phyloP scores from a whole-genome alignment of 2,797 vertebrate genomes.

The Triplophysa yarkandensis region DNA sequence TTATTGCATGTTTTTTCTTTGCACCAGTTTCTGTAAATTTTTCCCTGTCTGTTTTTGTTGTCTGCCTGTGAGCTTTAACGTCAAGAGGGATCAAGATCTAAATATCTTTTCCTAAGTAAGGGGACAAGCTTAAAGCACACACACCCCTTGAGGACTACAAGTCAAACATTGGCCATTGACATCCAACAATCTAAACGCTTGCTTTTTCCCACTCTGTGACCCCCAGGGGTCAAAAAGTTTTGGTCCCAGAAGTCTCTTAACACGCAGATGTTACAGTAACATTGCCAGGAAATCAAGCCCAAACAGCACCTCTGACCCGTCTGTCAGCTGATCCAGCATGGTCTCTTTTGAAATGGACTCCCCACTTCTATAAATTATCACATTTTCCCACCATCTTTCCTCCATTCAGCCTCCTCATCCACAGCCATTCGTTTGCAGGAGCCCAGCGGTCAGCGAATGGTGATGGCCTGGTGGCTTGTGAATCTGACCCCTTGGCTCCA shows the following conservation, averaged over 20 bases:
- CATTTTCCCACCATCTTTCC: conserved; percentile 91
- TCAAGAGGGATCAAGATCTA: conserved; percentile 31
- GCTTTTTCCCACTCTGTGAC: conserved; percentile 68
- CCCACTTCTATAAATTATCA: conserved; percentile 89
- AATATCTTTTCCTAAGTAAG: conserved; percentile 44
- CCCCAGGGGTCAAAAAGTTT: conserved; percentile 83
- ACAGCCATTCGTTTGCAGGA: conserved; percentile 79
- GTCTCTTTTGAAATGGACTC: conserved; percentile 95
- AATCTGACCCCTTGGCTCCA: conserved; percentile 91
- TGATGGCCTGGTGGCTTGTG: conserved; percentile 85
- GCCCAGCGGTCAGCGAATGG: conserved; percentile 77
- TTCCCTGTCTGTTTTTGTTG: neutral
- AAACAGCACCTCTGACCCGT: conserved; percentile 91
- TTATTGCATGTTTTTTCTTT: neutral
- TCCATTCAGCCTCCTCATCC: conserved; percentile 77
- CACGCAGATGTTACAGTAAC: conserved; percentile 99
- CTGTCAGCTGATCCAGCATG: conserved; percentile 92
- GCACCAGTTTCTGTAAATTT: neutral
- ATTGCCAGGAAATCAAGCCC: conserved; percentile 86
- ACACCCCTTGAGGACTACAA: conserved; percentile 57
- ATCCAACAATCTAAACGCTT: conserved; percentile 76
- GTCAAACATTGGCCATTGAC: conserved; percentile 72
- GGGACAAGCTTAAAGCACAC: conserved; percentile 50
- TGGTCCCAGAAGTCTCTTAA: conserved; percentile 84
- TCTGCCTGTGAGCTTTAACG: conserved; percentile 8